Conservation (phyloP, 2,113 vertebrate genomes). For the Theropithecus gelada region DNA sequence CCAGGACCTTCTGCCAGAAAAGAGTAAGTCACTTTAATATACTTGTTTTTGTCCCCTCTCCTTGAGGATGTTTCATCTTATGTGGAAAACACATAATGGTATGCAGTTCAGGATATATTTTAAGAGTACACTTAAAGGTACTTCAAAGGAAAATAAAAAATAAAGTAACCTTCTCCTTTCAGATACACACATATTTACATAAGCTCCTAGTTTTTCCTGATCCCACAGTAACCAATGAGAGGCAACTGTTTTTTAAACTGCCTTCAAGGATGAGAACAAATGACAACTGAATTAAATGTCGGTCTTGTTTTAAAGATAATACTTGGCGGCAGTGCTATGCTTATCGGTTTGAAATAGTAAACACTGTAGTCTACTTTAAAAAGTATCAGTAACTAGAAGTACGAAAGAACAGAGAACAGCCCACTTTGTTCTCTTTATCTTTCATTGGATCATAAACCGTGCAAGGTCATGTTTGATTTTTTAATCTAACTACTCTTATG, state of each 20-base stretch:
- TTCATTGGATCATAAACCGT: constrained; percentile 27
- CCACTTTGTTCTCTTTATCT: constrained; percentile 26
- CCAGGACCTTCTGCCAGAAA: constrained; percentile 55
- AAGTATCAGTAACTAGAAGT: constrained; percentile 4
- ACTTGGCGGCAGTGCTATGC: not conserved
- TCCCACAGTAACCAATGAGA: constrained; percentile 27
- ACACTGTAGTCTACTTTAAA: constrained; percentile 20
- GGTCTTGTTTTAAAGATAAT: constrained; percentile 53
- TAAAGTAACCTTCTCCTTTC: constrained; percentile 29
- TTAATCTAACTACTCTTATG: not conserved
- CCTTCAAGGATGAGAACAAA: constrained; percentile 58
- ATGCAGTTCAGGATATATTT: constrained; percentile 35
- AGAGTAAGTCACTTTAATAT: constrained; percentile 43
- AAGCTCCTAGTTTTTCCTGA: constrained; percentile 11
- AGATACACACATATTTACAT: not conserved
- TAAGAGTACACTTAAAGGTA: constrained; percentile 53
- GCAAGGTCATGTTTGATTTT: constrained; percentile 20
- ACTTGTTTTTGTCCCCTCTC: constrained; percentile 13
- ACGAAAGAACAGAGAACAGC: constrained; percentile 16
- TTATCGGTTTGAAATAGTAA: constrained; percentile 47
- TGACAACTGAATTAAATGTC: constrained; percentile 22
- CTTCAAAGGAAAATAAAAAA: constrained; percentile 67
- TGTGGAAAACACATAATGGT: constrained; percentile 36
- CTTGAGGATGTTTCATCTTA: constrained; percentile 57
- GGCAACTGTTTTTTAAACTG: constrained; percentile 31